phyloP scores from a whole-genome alignment of 2,797 vertebrate species.

The Pseudomugil gertrudae region DNA sequence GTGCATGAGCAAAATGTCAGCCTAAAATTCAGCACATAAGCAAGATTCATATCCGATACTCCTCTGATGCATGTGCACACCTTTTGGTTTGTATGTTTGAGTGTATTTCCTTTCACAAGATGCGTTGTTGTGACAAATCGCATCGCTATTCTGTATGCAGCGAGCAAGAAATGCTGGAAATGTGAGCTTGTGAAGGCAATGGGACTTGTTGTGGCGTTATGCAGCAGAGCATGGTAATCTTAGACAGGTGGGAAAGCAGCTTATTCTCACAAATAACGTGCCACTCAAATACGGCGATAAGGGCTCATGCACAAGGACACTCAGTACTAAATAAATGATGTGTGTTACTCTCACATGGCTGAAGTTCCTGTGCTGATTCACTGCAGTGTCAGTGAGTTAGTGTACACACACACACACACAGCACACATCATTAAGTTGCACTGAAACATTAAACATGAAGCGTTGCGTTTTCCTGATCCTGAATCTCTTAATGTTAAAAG shows the following conservation, averaged over 20 bases:
- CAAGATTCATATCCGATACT: not conserved
- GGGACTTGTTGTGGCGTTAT: not conserved
- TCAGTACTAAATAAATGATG: constrained; percentile 63
- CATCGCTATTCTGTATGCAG: not conserved
- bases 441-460: constrained; percentile 38
- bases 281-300: not conserved
- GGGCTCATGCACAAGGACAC: constrained; percentile 10
- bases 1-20: not conserved
- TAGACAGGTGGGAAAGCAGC: constrained; percentile 50
- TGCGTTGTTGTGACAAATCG: not conserved
- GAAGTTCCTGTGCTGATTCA: constrained; percentile 69
- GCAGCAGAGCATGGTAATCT: constrained; percentile 28
- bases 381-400: constrained; percentile 24
- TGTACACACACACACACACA: constrained; percentile 1
- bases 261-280: not conserved
- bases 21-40: not conserved
- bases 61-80: not conserved
- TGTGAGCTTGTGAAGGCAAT: constrained; percentile 9
- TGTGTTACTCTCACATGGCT: constrained; percentile 47
- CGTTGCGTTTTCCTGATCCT: constrained; percentile 13
- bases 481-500: not conserved
- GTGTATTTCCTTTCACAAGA: not conserved
- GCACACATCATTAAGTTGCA: constrained; percentile 31
- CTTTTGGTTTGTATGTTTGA: not conserved
- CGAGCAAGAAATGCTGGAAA: not conserved